Percentiles rank a stretch among this genome's conserved stretches.
These are phyloP conservation scores for Tridacna crocea DNA, from an alignment of 2,888 invertebrate species.

Conservation along the genomic window DNA sequence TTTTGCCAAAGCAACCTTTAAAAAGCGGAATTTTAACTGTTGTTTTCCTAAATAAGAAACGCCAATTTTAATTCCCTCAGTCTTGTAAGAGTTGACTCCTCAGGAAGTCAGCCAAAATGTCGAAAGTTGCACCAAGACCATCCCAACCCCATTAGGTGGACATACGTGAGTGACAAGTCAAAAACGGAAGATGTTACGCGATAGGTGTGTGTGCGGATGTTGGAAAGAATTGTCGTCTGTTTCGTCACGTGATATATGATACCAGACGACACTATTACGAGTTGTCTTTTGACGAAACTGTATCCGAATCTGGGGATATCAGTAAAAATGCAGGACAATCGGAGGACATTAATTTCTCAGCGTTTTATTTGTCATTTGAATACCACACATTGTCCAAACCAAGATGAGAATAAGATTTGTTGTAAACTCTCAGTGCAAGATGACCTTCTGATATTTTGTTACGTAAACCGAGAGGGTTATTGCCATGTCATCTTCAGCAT, in stretches of 20 bases:
- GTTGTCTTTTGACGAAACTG: not conserved
- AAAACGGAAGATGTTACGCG: constrained; percentile 27
- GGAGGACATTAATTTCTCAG: not conserved
- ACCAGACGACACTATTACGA: constrained; percentile 26
- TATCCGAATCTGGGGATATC: not conserved
- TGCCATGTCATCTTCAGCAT: not conserved
- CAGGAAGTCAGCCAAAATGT: too few relatives aligned
- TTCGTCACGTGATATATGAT: constrained; percentile 25
- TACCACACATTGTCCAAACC: not conserved
- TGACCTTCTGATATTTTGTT: not conserved
- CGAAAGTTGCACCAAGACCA: too few relatives aligned
- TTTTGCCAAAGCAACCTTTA: too few relatives aligned
- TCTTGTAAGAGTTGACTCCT: too few relatives aligned
- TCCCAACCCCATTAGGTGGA: constrained; percentile 7
- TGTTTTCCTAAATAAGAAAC: too few relatives aligned
- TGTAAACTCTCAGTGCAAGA: constrained; percentile 3
- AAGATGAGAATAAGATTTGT: not conserved
- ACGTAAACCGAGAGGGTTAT: not conserved
- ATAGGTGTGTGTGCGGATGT: constrained; percentile 31
- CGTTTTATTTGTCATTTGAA: not conserved
- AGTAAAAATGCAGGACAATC: not conserved
- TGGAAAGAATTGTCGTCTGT: constrained; percentile 28
- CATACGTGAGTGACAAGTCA: constrained; percentile 23
- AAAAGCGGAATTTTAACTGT: too few relatives aligned
- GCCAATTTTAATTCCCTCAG: too few relatives aligned